phyloP scores from a whole-genome alignment of 1,140 invertebrate species.

The Belonocnema kinseyi region DNA sequence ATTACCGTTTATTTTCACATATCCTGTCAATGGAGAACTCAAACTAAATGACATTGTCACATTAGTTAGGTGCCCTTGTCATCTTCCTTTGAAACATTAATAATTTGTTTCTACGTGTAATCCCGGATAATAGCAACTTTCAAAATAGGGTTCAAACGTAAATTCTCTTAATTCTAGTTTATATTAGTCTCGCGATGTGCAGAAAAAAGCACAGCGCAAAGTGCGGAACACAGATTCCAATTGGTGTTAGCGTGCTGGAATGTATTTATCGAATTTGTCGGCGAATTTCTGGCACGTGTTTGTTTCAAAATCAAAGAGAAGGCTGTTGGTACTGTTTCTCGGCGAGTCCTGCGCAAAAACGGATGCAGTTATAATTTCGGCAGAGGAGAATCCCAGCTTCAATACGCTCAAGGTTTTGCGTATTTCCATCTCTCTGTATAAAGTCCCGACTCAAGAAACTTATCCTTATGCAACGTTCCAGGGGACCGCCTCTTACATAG shows the following conservation, averaged over 20 bases:
- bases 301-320: slow-evolving; percentile 4
- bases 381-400: not conserved
- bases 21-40: no score
- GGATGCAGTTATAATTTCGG: not conserved
- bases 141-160: no score
- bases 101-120: no score
- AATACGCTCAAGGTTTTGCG: not conserved
- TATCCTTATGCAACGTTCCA: not conserved
- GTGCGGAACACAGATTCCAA: not conserved
- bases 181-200: no score
- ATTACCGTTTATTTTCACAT: no score
- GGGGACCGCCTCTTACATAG: slow-evolving; percentile 36
- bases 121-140: no score
- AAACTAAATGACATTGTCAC: no score
- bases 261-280: not conserved
- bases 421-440: slow-evolving; percentile 1
- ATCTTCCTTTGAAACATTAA: no score
- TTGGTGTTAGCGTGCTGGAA: not conserved
- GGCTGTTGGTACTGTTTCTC: not conserved
- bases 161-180: no score
- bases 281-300: not conserved
- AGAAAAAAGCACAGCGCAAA: not conserved
- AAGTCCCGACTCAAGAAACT: not conserved
- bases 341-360: not conserved
- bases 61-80: no score